A percentile compares a stretch with the other conserved stretches of the same genome.
Evolutionary conservation across 2,888 invertebrate genomes (phyloP).

Genomic region (Luperina nickerlii): DNA sequence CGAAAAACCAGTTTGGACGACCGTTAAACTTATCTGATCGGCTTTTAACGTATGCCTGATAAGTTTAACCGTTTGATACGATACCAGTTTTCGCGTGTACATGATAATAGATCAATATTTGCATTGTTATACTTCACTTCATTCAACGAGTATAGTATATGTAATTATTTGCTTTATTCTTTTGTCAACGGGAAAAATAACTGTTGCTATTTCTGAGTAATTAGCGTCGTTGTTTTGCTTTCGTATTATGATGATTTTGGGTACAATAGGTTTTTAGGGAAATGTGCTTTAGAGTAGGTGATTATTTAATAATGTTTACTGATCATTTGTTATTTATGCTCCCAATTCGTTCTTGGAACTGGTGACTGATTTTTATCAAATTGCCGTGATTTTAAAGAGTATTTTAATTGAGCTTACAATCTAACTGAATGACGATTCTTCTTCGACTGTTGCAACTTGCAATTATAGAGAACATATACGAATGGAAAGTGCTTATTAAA

Average conservation of each 20-base stretch:
- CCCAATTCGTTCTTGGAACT: neutral
- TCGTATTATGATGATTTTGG: constrained; percentile 18
- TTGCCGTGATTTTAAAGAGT: neutral
- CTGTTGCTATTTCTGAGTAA: constrained; percentile 50
- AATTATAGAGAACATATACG: neutral
- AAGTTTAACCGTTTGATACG: constrained; percentile 73
- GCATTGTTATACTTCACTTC: constrained; percentile 51
- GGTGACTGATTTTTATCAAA: neutral
- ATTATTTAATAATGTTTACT: neutral
- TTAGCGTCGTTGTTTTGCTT: constrained; percentile 41
- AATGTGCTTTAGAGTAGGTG: neutral
- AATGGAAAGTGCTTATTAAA: constrained; percentile 50
- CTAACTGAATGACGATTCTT: neutral
- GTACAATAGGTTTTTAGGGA: constrained; percentile 27
- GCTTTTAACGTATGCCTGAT: constrained; percentile 75
- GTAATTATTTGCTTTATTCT: constrained; percentile 52
- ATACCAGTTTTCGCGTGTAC: constrained; percentile 73
- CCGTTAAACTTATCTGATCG: constrained; percentile 83
- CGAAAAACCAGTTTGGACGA: constrained; percentile 77
- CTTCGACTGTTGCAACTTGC: neutral
- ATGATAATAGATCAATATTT: constrained; percentile 78
- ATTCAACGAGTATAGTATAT: constrained; percentile 28
- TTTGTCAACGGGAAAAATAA: constrained; percentile 55
- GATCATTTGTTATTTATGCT: neutral
- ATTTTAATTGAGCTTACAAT: neutral